These are phyloP conservation scores for Leucopsar rothschildi DNA, from an alignment of 2,113 vertebrate genomes.

Conservation along the genomic window DNA sequence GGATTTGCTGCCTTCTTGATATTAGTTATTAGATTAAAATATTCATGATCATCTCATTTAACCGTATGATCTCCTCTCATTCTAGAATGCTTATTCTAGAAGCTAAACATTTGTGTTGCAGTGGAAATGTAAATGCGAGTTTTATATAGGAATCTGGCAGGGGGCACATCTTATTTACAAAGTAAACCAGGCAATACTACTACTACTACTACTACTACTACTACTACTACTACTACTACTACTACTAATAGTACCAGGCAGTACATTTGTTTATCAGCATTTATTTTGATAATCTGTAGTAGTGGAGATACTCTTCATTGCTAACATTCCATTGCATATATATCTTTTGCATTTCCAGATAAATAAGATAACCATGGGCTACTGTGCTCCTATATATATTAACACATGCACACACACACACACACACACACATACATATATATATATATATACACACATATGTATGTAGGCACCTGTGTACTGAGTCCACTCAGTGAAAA, in stretches of 20 bases:
- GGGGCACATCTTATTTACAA: not conserved
- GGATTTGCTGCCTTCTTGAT: not conserved
- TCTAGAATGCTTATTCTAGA: not conserved
- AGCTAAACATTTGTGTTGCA: not conserved
- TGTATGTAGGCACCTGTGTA: not conserved
- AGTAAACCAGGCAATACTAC: not conserved
- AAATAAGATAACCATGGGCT: slow-evolving; percentile 53
- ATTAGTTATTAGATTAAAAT: slow-evolving; percentile 20
- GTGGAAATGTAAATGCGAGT: not conserved
- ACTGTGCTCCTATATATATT: not conserved
- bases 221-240: too few species aligned
- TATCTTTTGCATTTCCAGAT: slow-evolving; percentile 60
- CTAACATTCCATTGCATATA: not conserved
- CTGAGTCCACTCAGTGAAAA: slow-evolving; percentile 72
- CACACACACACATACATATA: not conserved
- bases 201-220: too few species aligned
- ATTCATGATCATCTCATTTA: not conserved
- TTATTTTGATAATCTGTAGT: slow-evolving; percentile 13
- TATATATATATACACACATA: not conserved
- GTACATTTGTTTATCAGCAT: not conserved
- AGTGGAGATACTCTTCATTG: not conserved
- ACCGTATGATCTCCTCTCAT: not conserved
- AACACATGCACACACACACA: not conserved
- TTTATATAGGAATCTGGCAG: not conserved
- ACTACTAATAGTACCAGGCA: too few species aligned